These are phyloP conservation scores for Microctonus hyperodae DNA, from an alignment of 2,888 invertebrate species.

Conservation along the genomic window DNA sequence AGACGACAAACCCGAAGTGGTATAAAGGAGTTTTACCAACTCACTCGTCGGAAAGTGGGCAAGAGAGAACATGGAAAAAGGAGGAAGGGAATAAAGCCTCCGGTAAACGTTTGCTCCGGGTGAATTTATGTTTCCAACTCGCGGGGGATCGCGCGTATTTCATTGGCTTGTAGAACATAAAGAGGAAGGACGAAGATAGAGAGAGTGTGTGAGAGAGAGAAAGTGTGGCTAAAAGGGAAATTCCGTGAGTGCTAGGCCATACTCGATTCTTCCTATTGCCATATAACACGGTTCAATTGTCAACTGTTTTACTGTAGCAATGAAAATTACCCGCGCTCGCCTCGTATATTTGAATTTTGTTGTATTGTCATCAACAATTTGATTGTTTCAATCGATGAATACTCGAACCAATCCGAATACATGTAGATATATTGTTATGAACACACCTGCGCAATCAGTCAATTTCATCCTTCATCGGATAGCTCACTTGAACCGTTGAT, in stretches of 20 bases:
- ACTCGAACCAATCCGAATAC: not conserved
- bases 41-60: not conserved
- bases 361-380: slow-evolving; percentile 17
- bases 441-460: not conserved
- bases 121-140: slow-evolving; percentile 48
- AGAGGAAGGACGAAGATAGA: slow-evolving; percentile 22
- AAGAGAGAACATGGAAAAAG: too few species aligned
- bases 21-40: slow-evolving; percentile 19
- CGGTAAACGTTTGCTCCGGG: slow-evolving; percentile 40
- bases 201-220: not conserved
- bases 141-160: slow-evolving; percentile 40
- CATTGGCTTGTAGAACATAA: slow-evolving; percentile 32
- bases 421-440: not conserved
- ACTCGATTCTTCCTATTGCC: slow-evolving; percentile 45
- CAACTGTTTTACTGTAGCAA: slow-evolving; percentile 47
- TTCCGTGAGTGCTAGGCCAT: slow-evolving; percentile 41
- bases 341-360: slow-evolving; percentile 20
- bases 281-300: slow-evolving; percentile 38
- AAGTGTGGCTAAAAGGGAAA: slow-evolving; percentile 21
- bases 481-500: not conserved
- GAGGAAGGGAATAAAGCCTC: slow-evolving; percentile 30
- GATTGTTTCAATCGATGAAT: slow-evolving; percentile 14
- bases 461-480: not conserved
- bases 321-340: slow-evolving; percentile 15
- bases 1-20: slow-evolving; percentile 22